Evolutionary conservation across 1,140 invertebrate genomes (phyloP), one percentile per base, ranked within the genome.

Genomic region (Hormaphis cornu): DNA sequence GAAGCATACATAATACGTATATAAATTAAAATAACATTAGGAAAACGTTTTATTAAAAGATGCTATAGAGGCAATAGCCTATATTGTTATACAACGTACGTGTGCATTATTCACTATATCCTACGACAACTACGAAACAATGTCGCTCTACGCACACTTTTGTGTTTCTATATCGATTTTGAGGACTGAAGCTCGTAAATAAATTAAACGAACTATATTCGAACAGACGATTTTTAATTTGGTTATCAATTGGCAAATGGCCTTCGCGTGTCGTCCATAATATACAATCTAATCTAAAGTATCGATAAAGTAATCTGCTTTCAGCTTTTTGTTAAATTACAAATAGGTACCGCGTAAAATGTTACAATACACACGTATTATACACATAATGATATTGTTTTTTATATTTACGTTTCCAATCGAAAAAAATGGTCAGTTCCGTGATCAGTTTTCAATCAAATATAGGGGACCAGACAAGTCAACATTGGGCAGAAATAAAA

Each of bases 91-190:
- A n/a, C n/a, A n/a, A n/a, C n/a, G n/a, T n/a, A n/a, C n/a, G n/a
- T n/a, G n/a, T n/a, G 1, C 54, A 40, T 7, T 18, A 37, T 58
- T n/a, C 37, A 58, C 16, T 24, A 26, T 50, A 50, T 6, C 3
- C 20, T 16, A 24, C n/a, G n/a, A 54, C 14, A 58, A 58, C 53
- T 22, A 37, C 33, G 20, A 56, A 56, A 56, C 30, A 56, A 56
- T 56, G 53, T 22, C 53, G n/a, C n/a, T n/a, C n/a, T n/a, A n/a
- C n/a, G n/a, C n/a, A n/a, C n/a, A 37, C 33, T 22, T 24, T 54
- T 33, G 28, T 37, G 35, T 37, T 58, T 37, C n/a, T n/a, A n/a
- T 58, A 58, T 58, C 20, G 54, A 58, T 58, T 58, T 58, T 8
- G 2, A 9, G 20, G 20, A 33, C n/a, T 18, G 28, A 54, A 54